phyloP scores from a whole-genome alignment of 2,113 vertebrate genomes.

The Cyanocitta stelleri region DNA sequence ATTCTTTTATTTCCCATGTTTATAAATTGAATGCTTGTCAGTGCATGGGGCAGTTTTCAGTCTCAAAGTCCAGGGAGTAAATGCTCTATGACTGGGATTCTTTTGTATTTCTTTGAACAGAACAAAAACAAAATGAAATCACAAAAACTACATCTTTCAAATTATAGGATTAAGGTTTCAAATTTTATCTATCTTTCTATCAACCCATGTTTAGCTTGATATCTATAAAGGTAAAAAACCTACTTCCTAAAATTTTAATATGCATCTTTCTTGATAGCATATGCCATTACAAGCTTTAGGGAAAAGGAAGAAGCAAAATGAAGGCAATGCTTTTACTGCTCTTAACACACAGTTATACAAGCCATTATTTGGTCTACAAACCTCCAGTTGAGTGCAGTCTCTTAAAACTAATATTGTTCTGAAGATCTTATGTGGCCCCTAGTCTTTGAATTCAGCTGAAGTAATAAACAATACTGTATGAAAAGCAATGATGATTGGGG shows the following conservation, averaged over 20 bases:
- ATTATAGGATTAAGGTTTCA: neutral
- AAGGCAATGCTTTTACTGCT: neutral
- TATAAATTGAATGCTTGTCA: neutral
- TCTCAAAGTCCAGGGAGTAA: neutral
- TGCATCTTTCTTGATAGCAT: neutral
- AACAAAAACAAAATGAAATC: neutral
- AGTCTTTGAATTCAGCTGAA: neutral
- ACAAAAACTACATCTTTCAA: neutral
- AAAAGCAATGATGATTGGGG: fast-evolving
- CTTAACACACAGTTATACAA: neutral
- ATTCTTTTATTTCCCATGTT: neutral
- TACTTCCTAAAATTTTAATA: neutral
- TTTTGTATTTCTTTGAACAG: neutral
- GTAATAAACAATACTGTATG: neutral
- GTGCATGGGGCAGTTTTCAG: neutral
- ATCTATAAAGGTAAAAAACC: neutral
- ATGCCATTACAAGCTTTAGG: neutral
- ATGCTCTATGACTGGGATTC: neutral
- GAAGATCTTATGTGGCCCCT: neutral
- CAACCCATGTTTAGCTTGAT: neutral
- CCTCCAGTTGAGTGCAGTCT: neutral
- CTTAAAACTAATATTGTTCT: neutral
- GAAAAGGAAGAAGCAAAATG: neutral
- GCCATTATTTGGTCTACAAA: neutral
- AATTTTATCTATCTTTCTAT: neutral